Base-by-base conservation (phyloP, 2,888 invertebrate species). In the Hyposoter dolosus region DNA sequence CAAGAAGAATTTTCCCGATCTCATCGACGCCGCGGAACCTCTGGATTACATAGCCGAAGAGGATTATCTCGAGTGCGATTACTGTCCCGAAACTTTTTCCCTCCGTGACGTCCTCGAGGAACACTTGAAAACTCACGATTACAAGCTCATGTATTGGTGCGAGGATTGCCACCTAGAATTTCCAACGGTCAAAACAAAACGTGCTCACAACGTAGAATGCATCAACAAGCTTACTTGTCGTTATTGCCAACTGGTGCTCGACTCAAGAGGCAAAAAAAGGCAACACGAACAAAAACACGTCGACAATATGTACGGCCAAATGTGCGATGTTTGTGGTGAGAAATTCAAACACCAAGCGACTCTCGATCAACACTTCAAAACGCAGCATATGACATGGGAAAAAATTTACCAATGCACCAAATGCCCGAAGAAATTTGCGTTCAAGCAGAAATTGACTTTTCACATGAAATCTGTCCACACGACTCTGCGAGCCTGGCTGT, bases 261-360 rank as follows among this genome's bases (percentile, higher is more conserved):
- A 93, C 32, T 93, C 94, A 0, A 93, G 92, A 77, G 94, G 94
- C 0, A 94, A 94, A 47, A 94, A 94, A 66, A 89, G 94, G 3
- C 94, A 94, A 75, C 94, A 94, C 47, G 94, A 94, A 60, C 94
- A 94, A 28, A 94, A 94, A 75, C 94, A 94, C 82, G 92, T 93
- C 32, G 94, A 94, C 83, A 91, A 83, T 35, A 87, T 91, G 78
- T 91, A 91, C 60, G 94, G 94, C 0, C 94, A 94, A 68, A 78
- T 94, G 7, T 94, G 94, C 53, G 94, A 94, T 43, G 86, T 92
- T 32, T 94, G 94, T 65, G 94, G 94, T 0, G 94, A 94, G 50
- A 94, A 93, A 68, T 94, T 94, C 83, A 94, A 94, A 65, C 94
- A 94, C 68, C 93, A 93, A 60, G 93, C 93, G 4, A 94, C 94